Base-by-base conservation (phyloP, 2,888 invertebrate species). In the Tyria jacobaeae region DNA sequence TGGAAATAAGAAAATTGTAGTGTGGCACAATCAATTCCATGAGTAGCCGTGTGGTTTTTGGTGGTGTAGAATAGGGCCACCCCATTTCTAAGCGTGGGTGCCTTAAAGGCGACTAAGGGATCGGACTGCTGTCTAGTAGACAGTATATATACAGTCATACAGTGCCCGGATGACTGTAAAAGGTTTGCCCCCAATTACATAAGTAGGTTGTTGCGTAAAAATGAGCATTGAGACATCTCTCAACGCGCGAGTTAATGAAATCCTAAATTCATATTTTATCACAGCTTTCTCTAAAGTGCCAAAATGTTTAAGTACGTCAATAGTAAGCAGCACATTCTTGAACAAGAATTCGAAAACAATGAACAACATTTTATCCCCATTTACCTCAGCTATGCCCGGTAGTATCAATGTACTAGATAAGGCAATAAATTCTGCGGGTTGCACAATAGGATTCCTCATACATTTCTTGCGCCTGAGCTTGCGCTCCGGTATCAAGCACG, bases 371-470 rank as follows among this genome's bases (percentile, higher is more conserved):
- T 79, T 76, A 80, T 80, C 80, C 78, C 57, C 68, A 74, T 78
- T 72, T 70, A 71, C 70, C 64, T 69, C 66, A 71, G 75, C 76
- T 66, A 60, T 73, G 67, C 70, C 69, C 76, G 71, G 78, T 82
- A 84, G 84, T 85, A 81, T 81, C 77, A 79, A 77, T 80, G 82
- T 82, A 77, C 75, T 81, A 86, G 87, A 87, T 89, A 89, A 86
- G 84, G 80, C 82, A 83, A 87, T 91, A 91, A 89, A 91, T 88
- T 84, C 82, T 83, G 85, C 85, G 86, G 85, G 78, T 76, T 80
- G 77, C 78, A 91, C 92, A 92, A 92, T 91, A 83, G 87, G 86
- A 92, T 91, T 91, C 90, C 85, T 89, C 75, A 80, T 80, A 82
- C 81, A 84, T 87, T 85, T 85, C 82, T 83, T 75, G 81, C 81